Conservation (phyloP, 2,113 vertebrate species). For the Cacatua alba region DNA sequence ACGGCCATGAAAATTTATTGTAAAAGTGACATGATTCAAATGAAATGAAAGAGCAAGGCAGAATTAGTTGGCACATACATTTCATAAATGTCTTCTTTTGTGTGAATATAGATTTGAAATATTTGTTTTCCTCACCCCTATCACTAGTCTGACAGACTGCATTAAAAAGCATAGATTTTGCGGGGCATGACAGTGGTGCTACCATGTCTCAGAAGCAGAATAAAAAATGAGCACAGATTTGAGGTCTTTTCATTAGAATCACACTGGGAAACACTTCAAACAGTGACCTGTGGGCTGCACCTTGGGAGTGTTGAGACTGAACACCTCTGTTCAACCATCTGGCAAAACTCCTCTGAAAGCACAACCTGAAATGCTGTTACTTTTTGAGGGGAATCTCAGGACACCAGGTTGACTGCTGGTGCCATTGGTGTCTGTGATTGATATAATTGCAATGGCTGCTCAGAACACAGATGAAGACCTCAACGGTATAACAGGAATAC, state of each 20-base stretch:
- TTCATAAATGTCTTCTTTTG: not conserved
- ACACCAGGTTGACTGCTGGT: not conserved
- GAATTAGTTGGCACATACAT: not conserved
- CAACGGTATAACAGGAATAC: not conserved
- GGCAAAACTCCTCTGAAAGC: not conserved
- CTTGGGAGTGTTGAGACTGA: not conserved
- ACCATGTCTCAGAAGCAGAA: not conserved
- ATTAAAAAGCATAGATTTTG: not conserved
- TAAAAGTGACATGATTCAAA: not conserved
- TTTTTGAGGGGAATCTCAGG: not conserved
- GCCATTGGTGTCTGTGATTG: not conserved
- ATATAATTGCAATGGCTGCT: not conserved
- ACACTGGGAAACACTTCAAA: not conserved
- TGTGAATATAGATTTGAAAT: not conserved
- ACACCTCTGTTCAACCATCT: not conserved
- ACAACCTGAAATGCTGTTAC: not conserved
- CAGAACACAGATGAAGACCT: not conserved
- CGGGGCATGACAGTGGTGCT: not conserved
- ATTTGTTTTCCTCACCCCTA: not conserved
- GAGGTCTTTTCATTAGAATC: not conserved
- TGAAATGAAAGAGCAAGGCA: not conserved
- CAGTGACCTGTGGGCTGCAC: not conserved
- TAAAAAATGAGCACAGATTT: not conserved
- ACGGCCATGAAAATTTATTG: not conserved
- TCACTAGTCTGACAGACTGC: not conserved